Evolutionary conservation across 2,797 vertebrate species (phyloP).

Genomic region (Buceros bicornis): DNA sequence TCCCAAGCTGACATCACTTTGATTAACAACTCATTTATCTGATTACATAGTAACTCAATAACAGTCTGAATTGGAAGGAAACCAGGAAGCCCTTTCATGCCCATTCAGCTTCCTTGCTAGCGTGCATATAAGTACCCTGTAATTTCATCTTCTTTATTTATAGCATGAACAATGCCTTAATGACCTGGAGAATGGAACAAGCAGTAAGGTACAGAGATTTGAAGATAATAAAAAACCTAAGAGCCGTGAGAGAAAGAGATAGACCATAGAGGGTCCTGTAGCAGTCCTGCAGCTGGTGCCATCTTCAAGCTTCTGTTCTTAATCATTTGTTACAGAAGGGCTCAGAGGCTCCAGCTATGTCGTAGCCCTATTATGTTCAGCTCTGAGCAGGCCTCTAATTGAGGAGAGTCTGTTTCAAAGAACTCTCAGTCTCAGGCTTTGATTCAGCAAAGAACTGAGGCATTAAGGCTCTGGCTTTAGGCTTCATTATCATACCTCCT

Average conservation of each 20-base stretch:
- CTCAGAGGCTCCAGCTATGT: constrained; percentile 30
- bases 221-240: constrained; percentile 44
- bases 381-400: constrained; percentile 60
- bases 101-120: constrained; percentile 66
- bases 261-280: background rate
- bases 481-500: constrained; percentile 70
- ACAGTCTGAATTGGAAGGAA: constrained; percentile 73
- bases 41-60: constrained; percentile 75
- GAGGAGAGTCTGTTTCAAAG: constrained; percentile 65
- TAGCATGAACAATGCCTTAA: constrained; percentile 63
- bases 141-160: constrained; percentile 71
- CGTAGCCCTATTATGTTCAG: constrained; percentile 29
- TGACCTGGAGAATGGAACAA: constrained; percentile 38
- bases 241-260: background rate
- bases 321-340: constrained; percentile 1
- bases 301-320: background rate
- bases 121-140: background rate
- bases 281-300: background rate
- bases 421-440: constrained; percentile 53
- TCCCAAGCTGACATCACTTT: constrained; percentile 75
- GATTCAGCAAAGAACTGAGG: constrained; percentile 65
- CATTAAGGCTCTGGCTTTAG: constrained; percentile 65
- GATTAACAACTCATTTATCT: constrained; percentile 76
- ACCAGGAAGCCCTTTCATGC: constrained; percentile 69
- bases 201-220: constrained; percentile 30